Base-by-base conservation (phyloP, 2,888 invertebrate genomes). In the Leptura quadrifasciata region DNA sequence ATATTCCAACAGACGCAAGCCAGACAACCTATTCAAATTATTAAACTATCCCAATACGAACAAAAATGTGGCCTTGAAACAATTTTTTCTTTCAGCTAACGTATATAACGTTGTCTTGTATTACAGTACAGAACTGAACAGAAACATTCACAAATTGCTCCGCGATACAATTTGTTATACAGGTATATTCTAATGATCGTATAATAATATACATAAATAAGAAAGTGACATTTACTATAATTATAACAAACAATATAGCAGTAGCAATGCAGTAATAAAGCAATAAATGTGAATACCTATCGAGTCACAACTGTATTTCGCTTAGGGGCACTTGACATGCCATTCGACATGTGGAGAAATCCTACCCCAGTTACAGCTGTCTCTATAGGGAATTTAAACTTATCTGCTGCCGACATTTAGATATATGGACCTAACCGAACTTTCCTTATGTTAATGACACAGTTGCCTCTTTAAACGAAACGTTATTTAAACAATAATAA, bases 1-100 rank as follows among this genome's bases (percentile, higher is more conserved):
- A 72, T 76, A 73, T 76, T 79, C 74, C 57, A 74, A 72, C 75
- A 77, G 76, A 76, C 77, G 61, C 64, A 76, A 76, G 76, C 79
- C 79, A 79, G 79, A 79, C 77, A 72, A 12, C 10, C 2, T 75
- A 78, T 77, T 79, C 67, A 72, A 79, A 77, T 79, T 74, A 72
- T 77, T 69, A 68, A 70, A 76, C 68, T 52, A 52, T 57, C 60
- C 54, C 47, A 27, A 76, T 58, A 63, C 31, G 65, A 71, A 72
- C 72, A 68, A 75, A 78, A 75, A 70, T 54, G 27, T 71, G 76
- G 65, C 78, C 78, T 78, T 78, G 76, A 76, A 78, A 21, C 39
- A 55, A 63, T 76, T 72, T 76, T 73, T 63, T 21, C 9, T 17
- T 12, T 39, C 5, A 63, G 21, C 39, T 21, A 63, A 20, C 24